Conservation (phyloP, 2,113 vertebrate species). For the Furnarius figulus region DNA sequence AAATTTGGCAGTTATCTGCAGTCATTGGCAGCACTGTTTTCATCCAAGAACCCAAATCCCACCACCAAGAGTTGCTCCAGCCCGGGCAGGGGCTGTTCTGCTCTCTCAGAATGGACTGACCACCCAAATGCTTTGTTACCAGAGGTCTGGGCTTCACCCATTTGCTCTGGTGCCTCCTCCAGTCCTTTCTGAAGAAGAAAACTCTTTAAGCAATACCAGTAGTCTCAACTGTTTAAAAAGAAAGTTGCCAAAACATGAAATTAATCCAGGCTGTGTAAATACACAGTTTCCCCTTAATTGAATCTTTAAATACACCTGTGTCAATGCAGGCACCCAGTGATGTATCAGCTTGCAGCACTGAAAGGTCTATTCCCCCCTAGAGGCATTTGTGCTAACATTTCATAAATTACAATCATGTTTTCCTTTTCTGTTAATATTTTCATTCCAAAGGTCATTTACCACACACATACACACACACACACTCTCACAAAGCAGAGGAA, state of each 20-base stretch:
- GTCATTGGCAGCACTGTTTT: not conserved
- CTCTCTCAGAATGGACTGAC: not conserved
- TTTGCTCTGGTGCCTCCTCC: not conserved
- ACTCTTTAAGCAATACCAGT: not conserved
- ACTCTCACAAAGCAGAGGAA: not conserved
- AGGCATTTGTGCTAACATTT: slow-evolving; percentile 54
- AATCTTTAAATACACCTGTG: slow-evolving; percentile 59
- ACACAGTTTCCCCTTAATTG: slow-evolving; percentile 50
- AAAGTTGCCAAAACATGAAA: not conserved
- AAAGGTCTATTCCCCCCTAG: slow-evolving; percentile 39
- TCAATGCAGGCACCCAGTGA: not conserved
- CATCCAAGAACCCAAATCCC: not conserved
- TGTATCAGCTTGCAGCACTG: not conserved
- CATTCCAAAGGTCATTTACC: slow-evolving; percentile 70
- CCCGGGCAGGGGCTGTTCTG: fast-evolving
- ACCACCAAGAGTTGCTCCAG: not conserved
- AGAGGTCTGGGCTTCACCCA: not conserved
- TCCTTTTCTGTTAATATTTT: slow-evolving; percentile 66
- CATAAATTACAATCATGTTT: slow-evolving; percentile 68
- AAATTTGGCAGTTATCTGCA: not conserved
- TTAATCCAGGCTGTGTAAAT: slow-evolving; percentile 35
- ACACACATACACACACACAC: not conserved
- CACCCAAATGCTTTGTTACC: not conserved
- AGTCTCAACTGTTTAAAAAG: not conserved
- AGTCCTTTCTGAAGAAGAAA: not conserved